These are phyloP conservation scores for Aythya baeri DNA, from an alignment of 2,113 vertebrate species.

Conservation along the genomic window DNA sequence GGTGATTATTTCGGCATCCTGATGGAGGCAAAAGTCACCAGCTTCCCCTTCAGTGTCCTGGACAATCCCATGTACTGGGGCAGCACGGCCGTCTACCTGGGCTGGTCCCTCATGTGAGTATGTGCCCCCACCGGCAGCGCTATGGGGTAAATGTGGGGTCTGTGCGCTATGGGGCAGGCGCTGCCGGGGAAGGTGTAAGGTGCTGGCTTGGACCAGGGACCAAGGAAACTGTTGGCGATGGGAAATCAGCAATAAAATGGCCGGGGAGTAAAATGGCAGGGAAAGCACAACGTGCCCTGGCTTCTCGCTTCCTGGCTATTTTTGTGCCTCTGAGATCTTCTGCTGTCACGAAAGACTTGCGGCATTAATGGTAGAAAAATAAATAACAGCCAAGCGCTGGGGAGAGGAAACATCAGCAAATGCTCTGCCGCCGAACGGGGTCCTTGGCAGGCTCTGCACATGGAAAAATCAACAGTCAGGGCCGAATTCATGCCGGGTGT, in stretches of 20 bases:
- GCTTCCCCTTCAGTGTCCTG: conserved; percentile 88
- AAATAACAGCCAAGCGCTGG: background rate
- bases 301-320: background rate
- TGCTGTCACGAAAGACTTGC: background rate
- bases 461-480: conserved; percentile 62
- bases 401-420: conserved; percentile 41
- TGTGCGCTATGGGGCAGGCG: background rate
- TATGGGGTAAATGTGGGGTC: fast-evolving
- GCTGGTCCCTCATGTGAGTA: conserved; percentile 93
- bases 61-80: conserved; percentile 99
- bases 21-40: conserved; percentile 89
- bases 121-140: fast-evolving
- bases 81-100: conserved; percentile 92
- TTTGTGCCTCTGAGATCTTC: background rate
- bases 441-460: conserved; percentile 38
- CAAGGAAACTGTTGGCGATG: background rate
- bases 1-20: conserved; percentile 97
- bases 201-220: background rate
- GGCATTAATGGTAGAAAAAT: background rate
- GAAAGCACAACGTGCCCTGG: background rate
- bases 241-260: background rate
- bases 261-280: background rate
- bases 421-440: background rate
- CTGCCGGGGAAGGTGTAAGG: background rate
- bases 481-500: conserved; percentile 14